Base-by-base conservation (phyloP, 2,113 vertebrate species). In the Tretioscincus oriximinensis region DNA sequence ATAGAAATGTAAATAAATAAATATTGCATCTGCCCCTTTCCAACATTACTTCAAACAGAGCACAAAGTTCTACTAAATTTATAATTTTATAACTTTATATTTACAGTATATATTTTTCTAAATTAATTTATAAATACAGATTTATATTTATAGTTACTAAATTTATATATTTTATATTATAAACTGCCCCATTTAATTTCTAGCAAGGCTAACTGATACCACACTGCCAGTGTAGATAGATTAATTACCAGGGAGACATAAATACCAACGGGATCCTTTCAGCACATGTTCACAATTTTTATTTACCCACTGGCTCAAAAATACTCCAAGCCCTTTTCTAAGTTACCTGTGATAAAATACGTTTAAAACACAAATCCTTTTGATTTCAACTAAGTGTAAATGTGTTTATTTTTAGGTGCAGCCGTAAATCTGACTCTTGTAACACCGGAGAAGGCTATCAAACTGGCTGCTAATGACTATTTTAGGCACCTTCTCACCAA, bases 391-490 rank as follows among this genome's bases (percentile, higher is more conserved):
- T 81, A 67, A 35, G n/a, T 16, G 8, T 1, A 58, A 54, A 4
- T 76, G 22, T 66, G 16, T 88, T 92, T 91, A 79, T 51, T 81
- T 92, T 64, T 84, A 97, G 96, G 95, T 77, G 95, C 96, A 47
- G 91, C 95, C 31, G 95, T 96, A 64, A 96, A 96, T 86, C 91
- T 96, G 58, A 96, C 95, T 78, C 89, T 96, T 71, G 95, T 97
- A 65, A 96, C 95, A 73, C 95, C 95, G 0, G 95, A 97, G 85
- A 97, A 96, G 81, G 95, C 95, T 76, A 95, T 96, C 87, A 96
- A 95, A 89, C 93, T 97, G 0, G 95, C 95, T 29, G 95, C 95
- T 71, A 96, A 96, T 78, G 95, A 96, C 88, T 96, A 94, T 86
- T 96, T 96, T 83, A 94, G 96, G 65, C 91, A 95, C 69, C 92